Conservation (phyloP, 2,888 invertebrate genomes). For the Scotopteryx bipunctaria region DNA sequence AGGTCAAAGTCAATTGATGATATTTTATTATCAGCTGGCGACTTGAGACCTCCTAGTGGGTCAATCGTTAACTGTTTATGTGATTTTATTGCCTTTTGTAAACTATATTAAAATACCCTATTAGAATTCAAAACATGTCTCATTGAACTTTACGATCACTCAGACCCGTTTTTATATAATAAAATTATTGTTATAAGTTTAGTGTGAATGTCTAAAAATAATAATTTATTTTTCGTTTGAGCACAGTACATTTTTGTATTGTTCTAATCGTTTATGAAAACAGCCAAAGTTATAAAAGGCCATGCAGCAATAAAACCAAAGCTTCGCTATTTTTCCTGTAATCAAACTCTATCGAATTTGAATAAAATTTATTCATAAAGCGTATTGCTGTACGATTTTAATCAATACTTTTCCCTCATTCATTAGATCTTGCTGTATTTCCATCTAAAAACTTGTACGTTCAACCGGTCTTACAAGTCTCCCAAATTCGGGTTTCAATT, state of each 20-base stretch:
- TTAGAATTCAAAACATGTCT: slow-evolving; percentile 57
- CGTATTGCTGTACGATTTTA: slow-evolving; percentile 17
- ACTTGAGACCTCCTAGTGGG: slow-evolving; percentile 67
- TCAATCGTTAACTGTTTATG: slow-evolving; percentile 72
- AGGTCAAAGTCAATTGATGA: slow-evolving; percentile 46
- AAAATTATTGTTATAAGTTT: no score
- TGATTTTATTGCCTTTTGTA: slow-evolving; percentile 68
- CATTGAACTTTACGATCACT: slow-evolving; percentile 43
- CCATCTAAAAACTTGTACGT: slow-evolving; percentile 29
- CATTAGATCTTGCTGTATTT: slow-evolving; percentile 29
- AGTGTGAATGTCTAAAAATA: slow-evolving; percentile 33
- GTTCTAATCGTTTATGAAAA: no score
- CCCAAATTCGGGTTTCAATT: slow-evolving; percentile 36
- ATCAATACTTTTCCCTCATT: slow-evolving; percentile 28
- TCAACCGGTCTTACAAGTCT: slow-evolving; percentile 36
- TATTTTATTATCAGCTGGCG: slow-evolving; percentile 51
- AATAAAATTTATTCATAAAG: slow-evolving; percentile 15
- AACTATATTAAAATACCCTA: slow-evolving; percentile 63
- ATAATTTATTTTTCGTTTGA: slow-evolving; percentile 21
- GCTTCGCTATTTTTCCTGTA: no score
- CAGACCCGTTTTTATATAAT: slow-evolving; percentile 41
- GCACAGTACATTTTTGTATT: no score
- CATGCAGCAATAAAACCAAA: no score
- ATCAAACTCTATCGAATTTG: slow-evolving; percentile 7
- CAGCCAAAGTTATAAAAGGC: no score